These are phyloP conservation scores for Plodia interpunctella DNA, from an alignment of 1,140 invertebrate genomes.

Conservation along the genomic window DNA sequence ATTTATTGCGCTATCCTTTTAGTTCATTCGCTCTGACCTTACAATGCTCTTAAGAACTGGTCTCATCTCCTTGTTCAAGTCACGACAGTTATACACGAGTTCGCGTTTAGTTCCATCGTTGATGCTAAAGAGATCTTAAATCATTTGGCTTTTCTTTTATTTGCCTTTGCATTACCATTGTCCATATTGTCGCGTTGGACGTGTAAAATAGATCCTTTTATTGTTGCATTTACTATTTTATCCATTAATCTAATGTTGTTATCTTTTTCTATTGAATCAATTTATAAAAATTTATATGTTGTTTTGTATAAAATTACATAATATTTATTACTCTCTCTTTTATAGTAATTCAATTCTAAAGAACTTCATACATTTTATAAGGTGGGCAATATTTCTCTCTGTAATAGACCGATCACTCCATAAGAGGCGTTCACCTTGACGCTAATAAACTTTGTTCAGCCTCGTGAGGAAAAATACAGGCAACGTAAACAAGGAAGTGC, in stretches of 20 bases:
- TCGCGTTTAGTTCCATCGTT: not conserved
- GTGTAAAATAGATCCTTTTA: not conserved
- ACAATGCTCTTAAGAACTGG: slow-evolving; percentile 8
- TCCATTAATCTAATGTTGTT: no score
- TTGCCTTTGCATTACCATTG: not conserved
- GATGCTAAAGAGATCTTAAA: not conserved
- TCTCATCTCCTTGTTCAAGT: slow-evolving; percentile 14
- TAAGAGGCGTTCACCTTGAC: not conserved
- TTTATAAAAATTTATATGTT: no score
- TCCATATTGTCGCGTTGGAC: not conserved
- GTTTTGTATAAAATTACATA: no score
- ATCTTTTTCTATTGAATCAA: no score
- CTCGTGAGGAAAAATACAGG: not conserved
- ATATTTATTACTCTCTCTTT: no score
- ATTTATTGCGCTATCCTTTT: not conserved
- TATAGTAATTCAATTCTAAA: not conserved
- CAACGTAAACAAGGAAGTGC: slow-evolving; percentile 2
- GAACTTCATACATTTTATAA: not conserved
- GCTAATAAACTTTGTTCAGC: not conserved
- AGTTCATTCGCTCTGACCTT: slow-evolving; percentile 8
- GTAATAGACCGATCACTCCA: slow-evolving; percentile 2
- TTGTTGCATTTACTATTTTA: no score
- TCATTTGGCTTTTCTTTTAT: not conserved
- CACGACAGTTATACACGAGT: slow-evolving; percentile 9
- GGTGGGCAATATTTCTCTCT: not conserved